Percentiles rank a stretch among this genome's conserved stretches.
phyloP scores from a whole-genome alignment of 2,888 invertebrate species.

The Oscheius sp. region DNA sequence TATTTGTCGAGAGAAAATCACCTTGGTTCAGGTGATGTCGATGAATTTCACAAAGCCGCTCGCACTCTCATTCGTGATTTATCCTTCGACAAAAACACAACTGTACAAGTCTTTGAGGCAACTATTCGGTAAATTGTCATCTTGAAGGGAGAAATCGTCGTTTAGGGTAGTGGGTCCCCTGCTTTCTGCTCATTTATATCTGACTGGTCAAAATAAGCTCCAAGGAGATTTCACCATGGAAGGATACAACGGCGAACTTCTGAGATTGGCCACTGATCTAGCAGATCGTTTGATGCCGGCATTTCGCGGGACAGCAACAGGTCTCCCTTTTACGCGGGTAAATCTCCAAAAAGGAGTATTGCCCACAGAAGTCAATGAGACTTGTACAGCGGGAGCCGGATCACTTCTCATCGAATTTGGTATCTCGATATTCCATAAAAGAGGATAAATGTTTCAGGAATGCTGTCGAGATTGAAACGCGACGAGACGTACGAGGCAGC shows the following conservation, averaged over 20 bases:
- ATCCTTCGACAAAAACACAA: slow-evolving; percentile 78
- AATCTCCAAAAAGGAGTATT: slow-evolving; percentile 78
- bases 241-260: slow-evolving; percentile 76
- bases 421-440: too few relatives aligned
- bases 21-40: slow-evolving; percentile 71
- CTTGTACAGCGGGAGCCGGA: slow-evolving; percentile 80
- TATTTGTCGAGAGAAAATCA: too few relatives aligned
- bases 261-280: slow-evolving; percentile 79
- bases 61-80: slow-evolving; percentile 78
- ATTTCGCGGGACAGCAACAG: slow-evolving; percentile 79
- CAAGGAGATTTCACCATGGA: slow-evolving; percentile 75
- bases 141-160: not conserved
- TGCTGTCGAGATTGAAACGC: slow-evolving; percentile 75
- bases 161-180: slow-evolving; percentile 78
- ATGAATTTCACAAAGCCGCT: slow-evolving; percentile 79
- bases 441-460: slow-evolving; percentile 27
- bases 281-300: slow-evolving; percentile 78
- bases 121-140: slow-evolving; percentile 77
- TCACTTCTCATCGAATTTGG: slow-evolving; percentile 80
- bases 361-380: slow-evolving; percentile 77
- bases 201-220: slow-evolving; percentile 76
- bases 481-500: slow-evolving; percentile 79
- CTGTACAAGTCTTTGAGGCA: slow-evolving; percentile 80
- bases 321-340: slow-evolving; percentile 76
- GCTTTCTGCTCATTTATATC: slow-evolving; percentile 79